Evolutionary conservation across 1,140 invertebrate genomes (phyloP).

Genomic region (Microvelia longipes): DNA sequence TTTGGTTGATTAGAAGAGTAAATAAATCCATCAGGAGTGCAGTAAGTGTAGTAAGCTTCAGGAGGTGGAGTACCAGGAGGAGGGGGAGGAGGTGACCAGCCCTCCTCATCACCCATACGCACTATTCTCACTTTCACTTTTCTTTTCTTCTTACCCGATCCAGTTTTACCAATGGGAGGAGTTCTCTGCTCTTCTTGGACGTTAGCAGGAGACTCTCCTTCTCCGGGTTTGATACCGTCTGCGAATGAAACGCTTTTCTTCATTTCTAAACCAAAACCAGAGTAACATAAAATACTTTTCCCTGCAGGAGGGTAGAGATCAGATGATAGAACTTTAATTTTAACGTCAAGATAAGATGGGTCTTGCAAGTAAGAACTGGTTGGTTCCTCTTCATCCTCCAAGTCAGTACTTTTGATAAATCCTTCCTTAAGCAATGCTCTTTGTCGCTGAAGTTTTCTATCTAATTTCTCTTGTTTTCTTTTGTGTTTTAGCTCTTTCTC

Average conservation of each 20-base stretch:
- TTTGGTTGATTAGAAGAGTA: background rate
- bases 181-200: background rate
- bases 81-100: background rate
- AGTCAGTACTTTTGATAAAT: background rate
- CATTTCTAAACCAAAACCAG: background rate
- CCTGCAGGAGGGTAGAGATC: background rate
- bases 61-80: background rate
- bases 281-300: background rate
- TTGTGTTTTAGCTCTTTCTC: background rate
- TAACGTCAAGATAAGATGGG: background rate
- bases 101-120: background rate
- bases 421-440: background rate
- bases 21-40: background rate
- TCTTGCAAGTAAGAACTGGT: background rate
- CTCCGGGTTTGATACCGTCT: background rate
- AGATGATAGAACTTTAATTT: background rate
- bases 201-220: background rate
- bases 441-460: background rate
- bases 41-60: slow-evolving; percentile 3
- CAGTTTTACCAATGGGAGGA: background rate
- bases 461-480: background rate
- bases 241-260: slow-evolving; percentile 3
- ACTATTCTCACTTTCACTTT: background rate
- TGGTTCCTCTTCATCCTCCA: background rate
- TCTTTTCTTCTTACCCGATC: background rate